Conservation (phyloP, 1,140 invertebrate genomes). For the Chlorops oryzae region DNA sequence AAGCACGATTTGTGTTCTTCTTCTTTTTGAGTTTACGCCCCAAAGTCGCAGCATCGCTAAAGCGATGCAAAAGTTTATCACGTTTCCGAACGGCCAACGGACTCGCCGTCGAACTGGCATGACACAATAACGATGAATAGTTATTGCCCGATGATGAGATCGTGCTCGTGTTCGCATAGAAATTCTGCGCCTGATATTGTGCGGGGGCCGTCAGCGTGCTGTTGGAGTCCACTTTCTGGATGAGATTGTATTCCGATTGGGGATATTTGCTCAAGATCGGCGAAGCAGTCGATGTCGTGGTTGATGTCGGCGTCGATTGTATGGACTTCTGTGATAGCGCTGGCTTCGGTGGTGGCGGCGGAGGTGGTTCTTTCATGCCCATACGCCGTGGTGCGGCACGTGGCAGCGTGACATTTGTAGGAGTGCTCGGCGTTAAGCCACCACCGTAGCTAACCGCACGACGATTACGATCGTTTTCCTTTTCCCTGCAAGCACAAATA, state of each 20-base stretch:
- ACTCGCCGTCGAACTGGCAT: constrained; percentile 37
- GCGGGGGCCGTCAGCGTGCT: constrained; percentile 35
- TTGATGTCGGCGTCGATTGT: constrained; percentile 14
- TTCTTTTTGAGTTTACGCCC: constrained; percentile 44
- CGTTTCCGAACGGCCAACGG: constrained; percentile 40
- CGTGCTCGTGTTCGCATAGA: constrained; percentile 36
- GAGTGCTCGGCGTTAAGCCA: constrained; percentile 14
- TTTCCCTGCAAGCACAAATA: constrained; percentile 31
- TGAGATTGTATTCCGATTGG: constrained; percentile 44
- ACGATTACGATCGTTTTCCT: constrained; percentile 44
- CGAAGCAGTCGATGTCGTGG: constrained; percentile 10
- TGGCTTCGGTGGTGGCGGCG: constrained; percentile 42
- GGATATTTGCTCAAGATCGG: constrained; percentile 39
- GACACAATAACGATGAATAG: constrained; percentile 41
- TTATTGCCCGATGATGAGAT: constrained; percentile 27
- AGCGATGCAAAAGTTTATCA: constrained; percentile 43
- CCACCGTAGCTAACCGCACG: constrained; percentile 41
- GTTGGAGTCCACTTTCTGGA: constrained; percentile 42
- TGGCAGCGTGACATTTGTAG: constrained; percentile 31
- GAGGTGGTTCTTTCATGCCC: constrained; percentile 44
- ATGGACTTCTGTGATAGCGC: constrained; percentile 27
- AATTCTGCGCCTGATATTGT: constrained; percentile 42
- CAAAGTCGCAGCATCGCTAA: constrained; percentile 46
- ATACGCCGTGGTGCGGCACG: constrained; percentile 41
- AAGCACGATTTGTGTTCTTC: constrained; percentile 44